Base-by-base conservation (phyloP, 2,888 invertebrate species). In the Melipona beecheii region DNA sequence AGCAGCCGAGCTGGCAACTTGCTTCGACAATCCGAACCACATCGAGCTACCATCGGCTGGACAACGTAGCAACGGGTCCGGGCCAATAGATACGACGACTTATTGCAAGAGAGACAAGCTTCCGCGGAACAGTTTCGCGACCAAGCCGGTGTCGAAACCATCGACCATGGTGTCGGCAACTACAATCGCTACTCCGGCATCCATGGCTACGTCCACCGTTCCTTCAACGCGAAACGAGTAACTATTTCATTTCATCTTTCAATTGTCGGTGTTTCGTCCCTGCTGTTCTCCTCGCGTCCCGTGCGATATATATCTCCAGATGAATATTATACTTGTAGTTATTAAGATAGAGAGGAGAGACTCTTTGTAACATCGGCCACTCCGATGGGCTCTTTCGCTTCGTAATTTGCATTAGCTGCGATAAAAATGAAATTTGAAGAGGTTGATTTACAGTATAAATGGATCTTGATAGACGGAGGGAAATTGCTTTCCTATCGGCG, bases 21-120 rank as follows among this genome's bases (percentile, higher is more conserved):
- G 97, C 88, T 97, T 97, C 93, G 97, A 97, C 93, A 97, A 97
- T 94, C 96, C 97, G 0, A 96, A 96, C 92, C 97, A 97, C 85
- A 96, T 97, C 85, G 97, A 97, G 91, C 94, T 97, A 82, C 97
- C 97, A 0, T 95, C 96, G 4, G 86, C 91, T 43, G 91, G 90
- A 0, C 88, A 87, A 94, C 85, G 94, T 89, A 90, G 88, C 85
- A 90, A 70, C 86, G 90, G 88, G 74, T 86, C 91, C 87, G 90
- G 90, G 90, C 94, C 92, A 21, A 96, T 97, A 71, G 97, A 97
- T 91, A 95, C 96, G 5, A 96, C 96, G 24, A 97, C 97, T 6
- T 97, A 97, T 89, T 97, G 96, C 95, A 97, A 97, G 95, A 96
- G 96, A 87, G 95, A 95, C 86, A 93, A 93, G 76, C 87, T 95